A percentile compares a stretch with the other conserved stretches of the same genome.
These are phyloP conservation scores for Microhierax caerulescens DNA, from an alignment of 2,797 vertebrate species.

Conservation along the genomic window DNA sequence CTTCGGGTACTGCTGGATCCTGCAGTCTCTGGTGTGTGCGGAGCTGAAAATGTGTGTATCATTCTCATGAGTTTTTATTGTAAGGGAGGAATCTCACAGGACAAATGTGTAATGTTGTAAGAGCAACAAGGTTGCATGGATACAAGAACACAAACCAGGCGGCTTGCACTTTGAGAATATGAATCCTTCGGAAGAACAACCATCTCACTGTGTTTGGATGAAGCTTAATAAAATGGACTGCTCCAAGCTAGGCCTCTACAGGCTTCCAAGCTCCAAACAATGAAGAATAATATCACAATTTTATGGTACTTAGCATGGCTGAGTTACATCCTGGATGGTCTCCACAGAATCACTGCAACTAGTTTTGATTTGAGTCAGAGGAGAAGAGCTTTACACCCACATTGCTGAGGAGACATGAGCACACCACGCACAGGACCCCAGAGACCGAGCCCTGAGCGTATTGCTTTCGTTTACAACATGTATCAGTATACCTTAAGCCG, in stretches of 20 bases:
- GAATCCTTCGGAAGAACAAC: not conserved
- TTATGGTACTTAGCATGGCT: slow-evolving; percentile 29
- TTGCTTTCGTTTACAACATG: not conserved
- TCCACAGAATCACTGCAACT: not conserved
- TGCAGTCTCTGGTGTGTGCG: not conserved
- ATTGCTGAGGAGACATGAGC: not conserved
- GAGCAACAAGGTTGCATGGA: slow-evolving; percentile 58
- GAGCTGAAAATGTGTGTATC: not conserved
- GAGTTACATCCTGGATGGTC: slow-evolving; percentile 44
- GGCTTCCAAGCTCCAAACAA: slow-evolving; percentile 46
- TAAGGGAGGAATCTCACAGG: slow-evolving; percentile 55
- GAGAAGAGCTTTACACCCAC: slow-evolving; percentile 15
- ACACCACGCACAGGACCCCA: not conserved
- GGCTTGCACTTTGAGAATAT: slow-evolving; percentile 10
- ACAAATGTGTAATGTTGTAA: slow-evolving; percentile 52
- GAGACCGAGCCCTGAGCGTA: not conserved
- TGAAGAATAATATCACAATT: slow-evolving; percentile 42
- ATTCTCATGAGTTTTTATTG: slow-evolving; percentile 48
- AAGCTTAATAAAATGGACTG: slow-evolving; percentile 27
- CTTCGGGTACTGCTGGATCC: not conserved
- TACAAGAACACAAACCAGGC: slow-evolving; percentile 45
- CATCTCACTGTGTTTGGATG: slow-evolving; percentile 46
- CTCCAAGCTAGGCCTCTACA: slow-evolving; percentile 41
- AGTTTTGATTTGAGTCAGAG: slow-evolving; percentile 19
- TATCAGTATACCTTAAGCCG: not conserved